Base-by-base conservation (phyloP, 2,888 invertebrate genomes). In the Phyllotreta cruciferae region DNA sequence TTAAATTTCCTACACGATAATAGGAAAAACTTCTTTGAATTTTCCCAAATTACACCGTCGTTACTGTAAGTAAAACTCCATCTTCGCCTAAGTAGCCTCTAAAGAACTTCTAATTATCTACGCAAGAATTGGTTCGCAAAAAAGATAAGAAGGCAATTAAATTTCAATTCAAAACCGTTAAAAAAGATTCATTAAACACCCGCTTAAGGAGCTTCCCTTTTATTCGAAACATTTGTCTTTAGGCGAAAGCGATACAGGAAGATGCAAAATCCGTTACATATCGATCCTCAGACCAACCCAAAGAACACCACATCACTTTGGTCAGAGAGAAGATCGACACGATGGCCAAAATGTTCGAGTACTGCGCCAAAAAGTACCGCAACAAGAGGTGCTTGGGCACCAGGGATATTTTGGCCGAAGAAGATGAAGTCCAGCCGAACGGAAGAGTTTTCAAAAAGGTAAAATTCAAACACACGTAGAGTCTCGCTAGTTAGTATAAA, bases 381-480 rank as follows among this genome's bases (percentile, higher is more conserved):
- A 85, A 86, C 50, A 90, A 90, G 72, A 87, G 86, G 60, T 95
- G 94, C 73, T 86, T 97, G 67, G 98, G 98, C 52, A 96, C 96
- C 0, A 85, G 98, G 58, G 89, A 95, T 74, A 91, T 97, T 72
- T 85, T 96, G 45, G 90, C 92, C 62, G 98, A 97, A 80, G 94
- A 96, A 78, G 96, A 98, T 78, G 98, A 99, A 80, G 83, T 90
- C 9, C 98, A 98, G 80, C 90, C 93, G 1, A 96, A 96, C 78
- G 98, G 98, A 52, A 87, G 95, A 69, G 87, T 96, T 54, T 98
- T 98, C 80, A 97, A 97, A 82, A 98, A 98, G 89, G 92, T 92
- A 70, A 69, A 67, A 8, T 10, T 11, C 8, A 63, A 53, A 34
- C 8, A n/a, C n/a, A n/a, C n/a, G n/a, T n/a, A n/a, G n/a, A n/a